Evolutionary conservation across 2,888 invertebrate genomes (phyloP), one percentile per base, ranked within the genome.

Genomic region (Noctua pronuba): DNA sequence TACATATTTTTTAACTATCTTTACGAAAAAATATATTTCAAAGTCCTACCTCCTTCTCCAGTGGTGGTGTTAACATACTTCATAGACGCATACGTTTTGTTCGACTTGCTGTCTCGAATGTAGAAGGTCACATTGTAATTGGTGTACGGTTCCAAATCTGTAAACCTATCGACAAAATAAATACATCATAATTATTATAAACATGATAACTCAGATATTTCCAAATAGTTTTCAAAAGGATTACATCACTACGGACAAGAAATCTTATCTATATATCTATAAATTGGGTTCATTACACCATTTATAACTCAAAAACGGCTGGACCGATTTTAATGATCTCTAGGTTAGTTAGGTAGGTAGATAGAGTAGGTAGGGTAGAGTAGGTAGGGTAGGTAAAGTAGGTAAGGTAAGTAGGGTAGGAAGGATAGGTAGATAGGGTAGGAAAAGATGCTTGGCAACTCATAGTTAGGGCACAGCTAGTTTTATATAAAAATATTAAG

Each of bases 51-150:
- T 92, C 97, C 98, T 95, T 98, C 98, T 0, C 96, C 97, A 0
- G 98, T 98, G n/a, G 95, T 97, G 0, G 97, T 97, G 69, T 97
- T 95, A 8, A 97, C 95, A 89, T 96, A 98, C 88, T 97, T 97
- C 64, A 97, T 97, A 0, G 98, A 98, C 0, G 98, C 97, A 81
- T 97, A 98, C 0, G 97, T 97, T 35, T 92, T 95, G 60, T 97
- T 97, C 0, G 97, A 97, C 85, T 97, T 97, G 83, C 97, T 95
- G 76, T 97, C 92, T 75, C 97, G 95, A 0, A 98, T 98, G 92
- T 98, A 98, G 72, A 98, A 98, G 0, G 98, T 98, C 80, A 98
- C 97, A 86, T 98, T 98, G 91, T 99, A 99, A n/a, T 96, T 95
- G 0, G 98, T 98, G 89, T 95, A 98, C 0, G 98, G 97, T 81